Conservation (phyloP, 2,113 vertebrate species). For the Octodon degus region DNA sequence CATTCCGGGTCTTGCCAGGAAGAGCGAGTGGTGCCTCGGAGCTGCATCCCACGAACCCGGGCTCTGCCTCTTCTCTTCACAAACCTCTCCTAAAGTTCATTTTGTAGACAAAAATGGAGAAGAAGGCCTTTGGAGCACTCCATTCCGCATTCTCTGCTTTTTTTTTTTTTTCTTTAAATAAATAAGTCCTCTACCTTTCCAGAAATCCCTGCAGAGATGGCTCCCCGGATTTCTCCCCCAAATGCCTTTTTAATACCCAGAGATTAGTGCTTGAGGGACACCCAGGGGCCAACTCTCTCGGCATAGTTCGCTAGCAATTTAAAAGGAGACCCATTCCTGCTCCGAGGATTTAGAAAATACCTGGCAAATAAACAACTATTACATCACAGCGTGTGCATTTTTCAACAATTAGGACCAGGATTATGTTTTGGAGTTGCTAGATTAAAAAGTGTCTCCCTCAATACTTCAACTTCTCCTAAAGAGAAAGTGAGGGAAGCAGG, state of each 20-base stretch:
- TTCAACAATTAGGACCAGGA: conserved; percentile 65
- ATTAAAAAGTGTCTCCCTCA: conserved; percentile 67
- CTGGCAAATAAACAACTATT: conserved; percentile 37
- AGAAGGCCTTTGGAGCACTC: not conserved
- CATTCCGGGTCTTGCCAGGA: not conserved
- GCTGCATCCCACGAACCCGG: not conserved
- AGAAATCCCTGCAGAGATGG: conserved; percentile 28
- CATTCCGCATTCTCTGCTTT: not conserved
- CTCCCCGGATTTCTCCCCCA: conserved; percentile 28
- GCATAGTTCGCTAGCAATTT: conserved; percentile 55
- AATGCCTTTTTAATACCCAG: conserved; percentile 31
- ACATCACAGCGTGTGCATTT: conserved; percentile 47
- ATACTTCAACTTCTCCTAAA: conserved; percentile 32
- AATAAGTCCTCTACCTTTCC: not conserved
- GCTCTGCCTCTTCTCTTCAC: conserved; percentile 58
- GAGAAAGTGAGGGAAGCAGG: not conserved
- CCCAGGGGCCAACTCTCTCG: conserved; percentile 60
- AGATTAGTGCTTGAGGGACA: not conserved
- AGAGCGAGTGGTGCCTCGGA: not conserved
- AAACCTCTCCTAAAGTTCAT: conserved; percentile 56
- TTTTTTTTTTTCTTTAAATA: not conserved
- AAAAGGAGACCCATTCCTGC: conserved; percentile 71
- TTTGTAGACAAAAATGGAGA: not conserved
- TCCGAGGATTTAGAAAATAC: conserved; percentile 71
- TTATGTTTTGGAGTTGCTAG: conserved; percentile 56